A percentile compares a stretch with the other conserved stretches of the same genome.
Evolutionary conservation across 2,113 vertebrate genomes (phyloP).

Genomic region (Oenanthe melanoleuca): DNA sequence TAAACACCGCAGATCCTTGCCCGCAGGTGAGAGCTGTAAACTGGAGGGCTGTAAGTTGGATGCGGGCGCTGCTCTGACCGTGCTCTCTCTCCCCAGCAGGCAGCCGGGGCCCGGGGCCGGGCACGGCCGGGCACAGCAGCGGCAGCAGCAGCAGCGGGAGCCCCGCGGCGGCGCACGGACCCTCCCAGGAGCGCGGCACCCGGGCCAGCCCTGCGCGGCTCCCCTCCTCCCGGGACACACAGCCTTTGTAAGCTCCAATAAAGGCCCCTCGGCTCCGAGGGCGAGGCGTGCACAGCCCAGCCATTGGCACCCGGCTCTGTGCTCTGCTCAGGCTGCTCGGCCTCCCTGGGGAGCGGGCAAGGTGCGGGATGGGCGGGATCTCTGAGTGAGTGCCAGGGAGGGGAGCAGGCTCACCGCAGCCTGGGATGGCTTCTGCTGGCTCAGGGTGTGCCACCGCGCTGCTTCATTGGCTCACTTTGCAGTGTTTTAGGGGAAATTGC

Average conservation of each 20-base stretch:
- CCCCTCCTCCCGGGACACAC: neutral
- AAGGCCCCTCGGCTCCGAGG: neutral
- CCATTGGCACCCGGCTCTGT: fast-evolving
- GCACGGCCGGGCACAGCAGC: fast-evolving
- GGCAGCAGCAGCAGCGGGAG: neutral
- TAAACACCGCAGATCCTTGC: neutral
- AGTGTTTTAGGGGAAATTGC: neutral
- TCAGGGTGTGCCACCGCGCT: fast-evolving
- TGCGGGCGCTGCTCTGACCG: fast-evolving
- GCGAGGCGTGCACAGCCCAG: neutral
- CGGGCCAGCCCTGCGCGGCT: neutral
- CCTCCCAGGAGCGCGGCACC: neutral
- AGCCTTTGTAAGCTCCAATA: neutral
- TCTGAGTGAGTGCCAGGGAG: neutral
- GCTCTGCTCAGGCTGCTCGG: neutral
- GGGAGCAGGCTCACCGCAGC: neutral
- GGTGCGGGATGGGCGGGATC: too few species aligned
- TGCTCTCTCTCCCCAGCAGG: neutral
- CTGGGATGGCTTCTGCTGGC: neutral
- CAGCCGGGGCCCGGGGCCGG: neutral
- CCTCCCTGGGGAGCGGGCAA: neutral
- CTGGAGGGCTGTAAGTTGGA: slow-evolving; percentile 59
- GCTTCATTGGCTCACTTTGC: neutral
- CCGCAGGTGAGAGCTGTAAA: neutral
- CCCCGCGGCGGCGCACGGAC: neutral